Evolutionary conservation across 2,113 vertebrate species (phyloP).

Genomic region (Ancistrus triradiatus): DNA sequence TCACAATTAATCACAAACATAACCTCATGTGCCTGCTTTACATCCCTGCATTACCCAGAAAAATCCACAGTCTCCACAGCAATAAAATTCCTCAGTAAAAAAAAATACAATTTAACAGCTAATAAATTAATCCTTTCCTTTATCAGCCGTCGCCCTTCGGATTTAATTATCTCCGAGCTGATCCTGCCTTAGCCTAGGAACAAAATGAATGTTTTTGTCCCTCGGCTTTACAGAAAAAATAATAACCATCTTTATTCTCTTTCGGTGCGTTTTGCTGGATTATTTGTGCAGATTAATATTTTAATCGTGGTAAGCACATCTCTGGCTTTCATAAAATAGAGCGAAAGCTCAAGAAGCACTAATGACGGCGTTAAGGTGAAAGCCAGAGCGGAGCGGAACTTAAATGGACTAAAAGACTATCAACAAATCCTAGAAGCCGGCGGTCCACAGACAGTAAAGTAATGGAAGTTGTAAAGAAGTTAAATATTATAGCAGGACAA

Average conservation of each 20-base stretch:
- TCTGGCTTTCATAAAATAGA: slow-evolving; percentile 1
- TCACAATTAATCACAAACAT: too few relatives aligned
- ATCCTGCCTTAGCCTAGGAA: slow-evolving; percentile 35
- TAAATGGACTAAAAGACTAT: too few relatives aligned
- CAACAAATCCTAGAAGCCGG: too few relatives aligned
- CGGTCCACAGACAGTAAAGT: too few relatives aligned
- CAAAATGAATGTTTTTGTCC: slow-evolving; percentile 32
- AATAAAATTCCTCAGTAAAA: not conserved
- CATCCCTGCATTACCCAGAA: too few relatives aligned
- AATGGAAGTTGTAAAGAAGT: too few relatives aligned
- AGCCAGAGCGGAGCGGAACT: too few relatives aligned
- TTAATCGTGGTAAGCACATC: slow-evolving; percentile 43
- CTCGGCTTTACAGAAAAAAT: slow-evolving; percentile 31
- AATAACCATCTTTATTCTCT: slow-evolving; percentile 5
- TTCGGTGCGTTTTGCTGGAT: slow-evolving; percentile 33
- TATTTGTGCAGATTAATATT: slow-evolving; percentile 46
- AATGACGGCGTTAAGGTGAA: too few relatives aligned
- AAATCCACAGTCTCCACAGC: not conserved
- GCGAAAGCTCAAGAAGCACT: too few relatives aligned
- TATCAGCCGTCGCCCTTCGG: slow-evolving; percentile 31
- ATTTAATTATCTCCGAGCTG: slow-evolving; percentile 39
- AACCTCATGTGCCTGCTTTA: too few relatives aligned
- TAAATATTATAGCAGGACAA: too few relatives aligned
- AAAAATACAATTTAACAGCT: slow-evolving; percentile 34
- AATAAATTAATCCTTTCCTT: slow-evolving; percentile 36